A percentile compares a stretch with the other conserved stretches of the same genome.
Conservation (phyloP, 2,888 invertebrate species). For the Heliconius ethilla region DNA sequence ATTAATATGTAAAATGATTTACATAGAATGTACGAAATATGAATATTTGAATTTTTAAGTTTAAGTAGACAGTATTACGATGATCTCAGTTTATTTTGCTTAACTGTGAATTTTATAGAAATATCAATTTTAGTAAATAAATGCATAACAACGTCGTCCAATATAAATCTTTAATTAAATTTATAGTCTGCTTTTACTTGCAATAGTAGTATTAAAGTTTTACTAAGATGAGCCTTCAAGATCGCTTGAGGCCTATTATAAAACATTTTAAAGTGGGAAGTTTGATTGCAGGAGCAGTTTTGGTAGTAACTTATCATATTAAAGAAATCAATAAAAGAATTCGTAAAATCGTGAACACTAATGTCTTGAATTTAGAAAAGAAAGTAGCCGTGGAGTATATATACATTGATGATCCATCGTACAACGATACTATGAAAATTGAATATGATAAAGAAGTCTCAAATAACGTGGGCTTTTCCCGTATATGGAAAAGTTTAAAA, state of each 20-base stretch:
- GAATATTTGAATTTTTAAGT: neutral
- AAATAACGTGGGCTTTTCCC: constrained; percentile 62
- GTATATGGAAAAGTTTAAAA: constrained; percentile 84
- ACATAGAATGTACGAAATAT: neutral
- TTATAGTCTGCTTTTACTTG: neutral
- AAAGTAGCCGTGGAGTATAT: constrained; percentile 72
- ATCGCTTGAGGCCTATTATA: constrained; percentile 59
- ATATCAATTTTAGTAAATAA: neutral
- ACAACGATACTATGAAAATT: constrained; percentile 56
- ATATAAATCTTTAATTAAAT: neutral
- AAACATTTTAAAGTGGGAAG: constrained; percentile 61
- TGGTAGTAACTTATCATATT: constrained; percentile 64
- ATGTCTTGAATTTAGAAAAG: constrained; percentile 70
- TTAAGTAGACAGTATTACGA: neutral
- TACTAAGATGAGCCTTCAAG: constrained; percentile 59
- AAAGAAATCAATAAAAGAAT: constrained; percentile 58
- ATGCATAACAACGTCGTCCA: neutral
- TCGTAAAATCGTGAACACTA: constrained; percentile 64
- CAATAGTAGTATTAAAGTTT: neutral
- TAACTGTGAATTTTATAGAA: neutral
- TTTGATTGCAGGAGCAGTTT: constrained; percentile 55
- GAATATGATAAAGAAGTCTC: constrained; percentile 58
- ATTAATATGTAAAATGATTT: neutral
- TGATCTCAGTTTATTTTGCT: neutral
- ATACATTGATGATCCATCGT: constrained; percentile 75